Base-by-base conservation (phyloP, 2,888 invertebrate species). In the Gisinianus flammeolus region DNA sequence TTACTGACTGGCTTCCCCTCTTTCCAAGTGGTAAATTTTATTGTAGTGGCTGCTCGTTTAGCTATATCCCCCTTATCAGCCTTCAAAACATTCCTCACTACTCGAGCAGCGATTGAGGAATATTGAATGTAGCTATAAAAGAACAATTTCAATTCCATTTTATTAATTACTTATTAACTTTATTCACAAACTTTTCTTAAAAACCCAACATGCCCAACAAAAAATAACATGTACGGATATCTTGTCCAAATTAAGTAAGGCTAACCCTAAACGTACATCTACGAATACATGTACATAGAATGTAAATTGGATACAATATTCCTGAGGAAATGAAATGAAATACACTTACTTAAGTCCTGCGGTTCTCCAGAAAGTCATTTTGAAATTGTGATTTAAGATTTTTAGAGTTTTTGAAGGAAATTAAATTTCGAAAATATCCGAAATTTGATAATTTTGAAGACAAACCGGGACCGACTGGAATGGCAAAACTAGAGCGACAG, bases 91-190 rank as follows among this genome's bases (percentile, higher is more conserved):
- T 91, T 90, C 79, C 97, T 91, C 78, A 97, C 88, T 75, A 94
- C 89, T 86, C 90, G 91, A 28, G 97, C 97, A 86, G 97, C 96
- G 86, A 98, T 94, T 87, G 93, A 94, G 79, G 97, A 98, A 88
- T 94, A 98, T 89, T 95, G 95, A 88, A 98, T 94, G 90, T 98
- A 98, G 89, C 97, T 98, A 87, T 75, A 88, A 66, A 66, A 66
- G 3, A 64, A n/a, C n/a, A 58, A n/a, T n/a, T n/a, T n/a, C n/a
- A n/a, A n/a, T n/a, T n/a, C n/a, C n/a, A n/a, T n/a, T n/a, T n/a
- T n/a, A n/a, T n/a, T n/a, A n/a, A n/a, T n/a, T n/a, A n/a, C n/a
- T n/a, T n/a, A n/a, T n/a, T n/a, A n/a, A n/a, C n/a, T n/a, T n/a
- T n/a, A n/a, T n/a, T n/a, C n/a, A n/a, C n/a, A n/a, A n/a, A n/a